Percentiles rank a stretch among this genome's conserved stretches.
Conservation (phyloP, 2,888 invertebrate genomes). For the Lapara coniferarum region DNA sequence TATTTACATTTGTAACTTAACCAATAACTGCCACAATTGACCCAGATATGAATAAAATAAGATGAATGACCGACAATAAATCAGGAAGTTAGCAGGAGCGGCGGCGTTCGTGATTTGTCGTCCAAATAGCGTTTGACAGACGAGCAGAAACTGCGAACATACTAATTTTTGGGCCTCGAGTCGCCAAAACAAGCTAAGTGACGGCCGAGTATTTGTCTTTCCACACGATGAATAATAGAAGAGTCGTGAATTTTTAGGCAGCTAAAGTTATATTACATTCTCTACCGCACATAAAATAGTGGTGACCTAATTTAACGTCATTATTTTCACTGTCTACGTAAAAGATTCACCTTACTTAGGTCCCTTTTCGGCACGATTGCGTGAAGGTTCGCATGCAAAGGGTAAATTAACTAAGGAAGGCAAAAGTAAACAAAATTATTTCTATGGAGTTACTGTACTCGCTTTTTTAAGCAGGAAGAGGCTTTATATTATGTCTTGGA, state of each 20-base stretch:
- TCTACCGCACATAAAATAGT: constrained; percentile 28
- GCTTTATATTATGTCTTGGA: no score
- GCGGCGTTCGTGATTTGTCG: constrained; percentile 60
- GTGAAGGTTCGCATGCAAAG: background rate
- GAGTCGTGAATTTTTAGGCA: constrained; percentile 36
- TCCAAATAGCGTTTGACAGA: constrained; percentile 60
- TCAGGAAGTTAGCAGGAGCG: constrained; percentile 63
- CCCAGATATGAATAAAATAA: constrained; percentile 53
- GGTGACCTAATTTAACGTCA: background rate
- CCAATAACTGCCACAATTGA: constrained; percentile 16
- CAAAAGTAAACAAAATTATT: no score
- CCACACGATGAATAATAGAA: constrained; percentile 50
- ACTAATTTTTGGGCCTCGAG: constrained; percentile 56
- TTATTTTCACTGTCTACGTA: constrained; percentile 2
- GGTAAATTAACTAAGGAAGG: background rate
- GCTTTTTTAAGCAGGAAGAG: no score
- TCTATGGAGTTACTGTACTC: no score
- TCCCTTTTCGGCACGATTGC: background rate
- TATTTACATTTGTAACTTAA: constrained; percentile 6
- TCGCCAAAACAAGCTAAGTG: constrained; percentile 45
- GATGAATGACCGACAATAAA: constrained; percentile 70
- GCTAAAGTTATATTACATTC: constrained; percentile 33
- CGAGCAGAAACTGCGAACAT: constrained; percentile 44
- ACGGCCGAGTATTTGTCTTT: constrained; percentile 45
- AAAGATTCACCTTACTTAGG: background rate